Percentiles rank a stretch among this genome's conserved stretches.
Conservation (phyloP, 2,113 vertebrate species). For the western clawed frog (Xenopus tropicalis) region DNA sequence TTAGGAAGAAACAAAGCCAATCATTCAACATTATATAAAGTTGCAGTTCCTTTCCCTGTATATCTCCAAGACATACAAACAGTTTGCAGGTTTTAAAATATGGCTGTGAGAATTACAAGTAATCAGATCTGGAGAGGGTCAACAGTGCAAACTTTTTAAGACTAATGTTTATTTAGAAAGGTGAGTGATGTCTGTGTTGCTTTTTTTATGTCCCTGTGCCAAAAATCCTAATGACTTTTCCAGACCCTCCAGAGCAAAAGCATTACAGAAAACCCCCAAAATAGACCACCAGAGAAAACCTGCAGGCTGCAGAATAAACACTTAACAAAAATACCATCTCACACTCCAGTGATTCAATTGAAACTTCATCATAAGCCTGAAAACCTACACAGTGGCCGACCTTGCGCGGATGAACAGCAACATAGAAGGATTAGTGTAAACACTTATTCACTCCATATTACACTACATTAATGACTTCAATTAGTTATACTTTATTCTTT, state of each 20-base stretch:
- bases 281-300: conserved; percentile 50
- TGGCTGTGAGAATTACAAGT: conserved; percentile 67
- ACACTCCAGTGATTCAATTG: conserved; percentile 22
- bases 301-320: conserved; percentile 12
- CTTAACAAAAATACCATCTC: conserved; percentile 20
- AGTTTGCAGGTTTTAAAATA: conserved; percentile 55
- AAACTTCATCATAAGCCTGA: not conserved
- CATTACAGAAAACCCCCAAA: conserved; percentile 4
- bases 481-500: no score
- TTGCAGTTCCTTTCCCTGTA: conserved; percentile 22
- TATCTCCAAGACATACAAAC: conserved; percentile 32
- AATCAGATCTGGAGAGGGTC: conserved; percentile 86
- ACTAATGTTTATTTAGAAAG: conserved; percentile 99
- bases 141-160: conserved; percentile 95
- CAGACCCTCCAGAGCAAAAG: conserved; percentile 66
- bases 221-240: conserved; percentile 83
- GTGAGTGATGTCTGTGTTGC: conserved; percentile 87
- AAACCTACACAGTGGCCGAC: not conserved
- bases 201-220: conserved; percentile 76
- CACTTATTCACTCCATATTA: not conserved
- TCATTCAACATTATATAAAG: conserved; percentile 1
- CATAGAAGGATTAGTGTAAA: not conserved
- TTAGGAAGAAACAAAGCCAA: conserved; percentile 17
- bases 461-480: no score
- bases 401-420: not conserved